Conservation (phyloP, 2,113 vertebrate genomes). For the Ammodytes dubius region DNA sequence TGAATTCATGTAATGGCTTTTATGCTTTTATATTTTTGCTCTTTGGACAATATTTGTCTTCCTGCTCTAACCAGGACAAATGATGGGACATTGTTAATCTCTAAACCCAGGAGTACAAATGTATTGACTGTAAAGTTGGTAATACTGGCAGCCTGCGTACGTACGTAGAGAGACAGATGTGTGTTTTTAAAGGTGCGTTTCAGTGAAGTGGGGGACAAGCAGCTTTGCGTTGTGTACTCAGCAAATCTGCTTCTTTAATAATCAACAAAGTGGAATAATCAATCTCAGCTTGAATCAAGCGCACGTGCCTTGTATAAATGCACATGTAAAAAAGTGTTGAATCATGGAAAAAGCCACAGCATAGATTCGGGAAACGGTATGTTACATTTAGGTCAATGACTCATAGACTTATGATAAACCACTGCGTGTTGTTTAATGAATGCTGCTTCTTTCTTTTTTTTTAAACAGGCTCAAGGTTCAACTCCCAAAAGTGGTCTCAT, state of each 20-base stretch:
- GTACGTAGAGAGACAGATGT: slow-evolving; percentile 34
- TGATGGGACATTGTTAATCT: slow-evolving; percentile 21
- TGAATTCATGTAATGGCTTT: not conserved
- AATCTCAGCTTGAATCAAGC: slow-evolving; percentile 7
- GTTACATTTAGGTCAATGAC: slow-evolving; percentile 16
- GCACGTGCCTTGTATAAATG: slow-evolving; percentile 18
- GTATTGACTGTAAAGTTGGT: slow-evolving; percentile 16
- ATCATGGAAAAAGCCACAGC: slow-evolving; percentile 21
- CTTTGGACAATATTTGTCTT: slow-evolving; percentile 2
- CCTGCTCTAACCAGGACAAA: slow-evolving; percentile 16
- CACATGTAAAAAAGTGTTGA: slow-evolving; percentile 9
- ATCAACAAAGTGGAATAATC: slow-evolving; percentile 15
- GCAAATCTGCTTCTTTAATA: slow-evolving; percentile 5
- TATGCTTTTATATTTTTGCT: not conserved
- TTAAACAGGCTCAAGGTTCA: not conserved
- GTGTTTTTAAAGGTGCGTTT: slow-evolving; percentile 20
- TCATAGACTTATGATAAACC: not conserved
- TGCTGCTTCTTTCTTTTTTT: not conserved
- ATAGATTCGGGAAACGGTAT: slow-evolving; percentile 16
- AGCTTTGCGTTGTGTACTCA: slow-evolving; percentile 11
- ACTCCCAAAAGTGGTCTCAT: no score
- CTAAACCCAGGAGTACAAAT: not conserved
- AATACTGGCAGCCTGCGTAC: slow-evolving; percentile 11
- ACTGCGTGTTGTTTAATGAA: not conserved
- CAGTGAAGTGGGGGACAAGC: slow-evolving; percentile 2